Percentiles rank a stretch among this genome's conserved stretches.
These are phyloP conservation scores for Galerucella calmariensis DNA, from an alignment of 2,888 invertebrate species.

Conservation along the genomic window DNA sequence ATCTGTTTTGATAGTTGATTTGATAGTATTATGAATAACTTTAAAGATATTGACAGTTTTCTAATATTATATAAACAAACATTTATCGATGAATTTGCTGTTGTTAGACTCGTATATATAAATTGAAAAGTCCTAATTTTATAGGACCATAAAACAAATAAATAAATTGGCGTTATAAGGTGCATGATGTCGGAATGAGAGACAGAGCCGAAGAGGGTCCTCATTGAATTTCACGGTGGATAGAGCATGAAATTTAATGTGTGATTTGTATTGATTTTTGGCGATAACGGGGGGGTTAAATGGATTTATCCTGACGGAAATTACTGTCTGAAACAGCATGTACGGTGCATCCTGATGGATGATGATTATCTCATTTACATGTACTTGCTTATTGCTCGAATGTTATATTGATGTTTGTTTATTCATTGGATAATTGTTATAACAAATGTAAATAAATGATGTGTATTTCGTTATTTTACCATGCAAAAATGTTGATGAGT, in stretches of 20 bases:
- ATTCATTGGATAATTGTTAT: no score
- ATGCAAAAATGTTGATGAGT: no score
- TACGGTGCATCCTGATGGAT: slow-evolving; percentile 25
- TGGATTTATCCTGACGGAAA: slow-evolving; percentile 36
- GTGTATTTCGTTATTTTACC: no score
- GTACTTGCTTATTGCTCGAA: slow-evolving; percentile 11
- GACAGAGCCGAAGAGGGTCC: slow-evolving; percentile 24
- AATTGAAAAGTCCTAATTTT: not conserved
- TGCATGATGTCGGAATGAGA: slow-evolving; percentile 13
- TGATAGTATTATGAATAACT: no score
- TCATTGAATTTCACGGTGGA: slow-evolving; percentile 44
- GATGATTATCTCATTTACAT: slow-evolving; percentile 32
- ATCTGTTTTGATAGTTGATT: no score
- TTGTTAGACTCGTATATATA: no score
- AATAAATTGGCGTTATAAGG: slow-evolving; percentile 23
- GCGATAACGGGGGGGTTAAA: slow-evolving; percentile 27
- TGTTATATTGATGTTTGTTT: not conserved
- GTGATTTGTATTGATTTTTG: slow-evolving; percentile 44
- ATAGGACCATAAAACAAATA: slow-evolving; percentile 12
- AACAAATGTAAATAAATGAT: no score
- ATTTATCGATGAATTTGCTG: no score
- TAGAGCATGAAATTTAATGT: slow-evolving; percentile 43
- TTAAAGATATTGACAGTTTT: no score
- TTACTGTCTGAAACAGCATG: slow-evolving; percentile 32
- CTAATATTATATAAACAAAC: no score